Evolutionary conservation across 2,797 vertebrate genomes (phyloP).

Genomic region (Spatula clypeata): DNA sequence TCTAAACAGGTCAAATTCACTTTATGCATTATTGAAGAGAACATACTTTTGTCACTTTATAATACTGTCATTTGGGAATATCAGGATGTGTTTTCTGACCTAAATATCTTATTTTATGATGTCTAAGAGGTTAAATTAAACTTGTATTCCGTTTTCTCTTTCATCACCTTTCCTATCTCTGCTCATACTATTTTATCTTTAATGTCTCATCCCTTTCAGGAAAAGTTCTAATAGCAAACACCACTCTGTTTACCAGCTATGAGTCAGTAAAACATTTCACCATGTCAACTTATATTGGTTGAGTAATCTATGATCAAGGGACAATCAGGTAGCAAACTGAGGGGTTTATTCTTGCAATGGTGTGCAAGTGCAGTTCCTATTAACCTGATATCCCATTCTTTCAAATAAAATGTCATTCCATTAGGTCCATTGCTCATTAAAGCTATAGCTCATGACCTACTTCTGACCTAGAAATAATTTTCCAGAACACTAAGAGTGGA

Average conservation of each 20-base stretch:
- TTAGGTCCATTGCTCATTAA: not conserved
- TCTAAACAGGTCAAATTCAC: not conserved
- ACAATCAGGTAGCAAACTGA: not conserved
- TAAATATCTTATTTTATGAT: not conserved
- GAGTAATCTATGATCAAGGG: not conserved
- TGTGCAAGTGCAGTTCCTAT: not conserved
- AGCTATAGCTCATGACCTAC: not conserved
- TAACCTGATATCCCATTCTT: not conserved
- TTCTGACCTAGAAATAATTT: not conserved
- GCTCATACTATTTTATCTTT: not conserved
- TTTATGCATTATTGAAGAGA: not conserved
- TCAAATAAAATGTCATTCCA: not conserved
- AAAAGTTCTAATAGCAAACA: not conserved
- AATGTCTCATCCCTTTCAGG: not conserved
- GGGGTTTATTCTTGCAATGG: not conserved
- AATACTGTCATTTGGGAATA: not conserved
- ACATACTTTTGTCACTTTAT: not conserved
- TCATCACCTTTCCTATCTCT: not conserved
- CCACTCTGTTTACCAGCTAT: not conserved
- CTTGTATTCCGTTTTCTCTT: not conserved
- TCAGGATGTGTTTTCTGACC: not conserved
- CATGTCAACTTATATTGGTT: not conserved
- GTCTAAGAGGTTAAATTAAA: conserved; percentile 9
- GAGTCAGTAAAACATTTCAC: not conserved
- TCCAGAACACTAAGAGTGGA: not conserved